Conservation (phyloP, 2,797 vertebrate genomes). For the Anolis apletophallus region DNA sequence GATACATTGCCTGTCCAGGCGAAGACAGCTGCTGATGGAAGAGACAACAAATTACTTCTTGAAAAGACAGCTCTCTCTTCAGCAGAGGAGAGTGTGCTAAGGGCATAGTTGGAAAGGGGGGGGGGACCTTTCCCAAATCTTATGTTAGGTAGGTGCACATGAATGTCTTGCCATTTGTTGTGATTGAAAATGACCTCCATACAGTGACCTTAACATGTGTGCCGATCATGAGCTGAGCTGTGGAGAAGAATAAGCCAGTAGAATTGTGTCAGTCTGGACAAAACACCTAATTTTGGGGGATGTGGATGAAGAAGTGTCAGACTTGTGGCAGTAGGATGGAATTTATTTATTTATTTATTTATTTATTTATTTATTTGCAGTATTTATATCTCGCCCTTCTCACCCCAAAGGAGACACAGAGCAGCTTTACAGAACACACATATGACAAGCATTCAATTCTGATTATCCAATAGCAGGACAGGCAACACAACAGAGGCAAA, state of each 20-base stretch:
- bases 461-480: no score
- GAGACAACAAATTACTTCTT: not conserved
- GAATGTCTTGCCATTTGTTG: not conserved
- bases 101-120: not conserved
- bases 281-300: not conserved
- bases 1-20: not conserved
- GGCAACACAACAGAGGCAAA: no score
- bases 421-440: no score
- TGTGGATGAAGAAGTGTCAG: not conserved
- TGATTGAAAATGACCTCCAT: not conserved
- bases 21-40: not conserved
- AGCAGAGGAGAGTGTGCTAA: not conserved
- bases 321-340: not conserved
- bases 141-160: not conserved
- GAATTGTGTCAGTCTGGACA: not conserved
- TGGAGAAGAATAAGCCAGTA: not conserved
- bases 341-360: no score
- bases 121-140: not conserved
- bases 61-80: not conserved
- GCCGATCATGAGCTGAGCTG: not conserved
- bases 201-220: no score
- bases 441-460: no score
- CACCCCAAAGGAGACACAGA: no score
- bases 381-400: no score
- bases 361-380: no score